These are phyloP conservation scores for Microctenopoma lineatum DNA, from an alignment of 2,797 vertebrate genomes.

Conservation along the genomic window DNA sequence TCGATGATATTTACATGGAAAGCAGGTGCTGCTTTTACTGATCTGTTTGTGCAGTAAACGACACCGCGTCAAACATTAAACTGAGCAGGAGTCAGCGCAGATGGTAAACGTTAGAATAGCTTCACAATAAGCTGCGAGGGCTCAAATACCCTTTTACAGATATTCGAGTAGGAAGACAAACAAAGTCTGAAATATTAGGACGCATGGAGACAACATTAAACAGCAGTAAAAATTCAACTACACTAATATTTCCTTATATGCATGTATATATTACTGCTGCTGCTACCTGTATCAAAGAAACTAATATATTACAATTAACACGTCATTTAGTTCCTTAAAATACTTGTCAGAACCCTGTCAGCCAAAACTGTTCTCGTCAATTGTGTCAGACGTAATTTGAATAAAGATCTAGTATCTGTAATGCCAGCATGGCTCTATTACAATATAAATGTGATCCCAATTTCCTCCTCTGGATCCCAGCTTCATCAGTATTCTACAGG, in stretches of 20 bases:
- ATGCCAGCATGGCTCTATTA: conserved; percentile 22
- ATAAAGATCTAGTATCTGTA: conserved; percentile 31
- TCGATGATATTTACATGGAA: conserved; percentile 38
- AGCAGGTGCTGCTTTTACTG: conserved; percentile 19
- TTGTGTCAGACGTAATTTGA: conserved; percentile 6
- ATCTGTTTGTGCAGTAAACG: conserved; percentile 31
- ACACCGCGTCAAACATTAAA: conserved; percentile 29
- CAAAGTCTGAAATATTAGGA: neutral
- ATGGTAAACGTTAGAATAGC: neutral
- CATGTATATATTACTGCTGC: neutral
- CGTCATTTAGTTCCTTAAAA: conserved; percentile 28
- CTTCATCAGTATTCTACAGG: conserved; percentile 64
- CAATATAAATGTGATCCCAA: conserved; percentile 38
- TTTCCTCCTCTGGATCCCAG: conserved; percentile 30
- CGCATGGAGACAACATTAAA: neutral
- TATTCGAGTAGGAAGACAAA: neutral
- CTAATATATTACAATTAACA: neutral
- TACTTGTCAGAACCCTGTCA: neutral
- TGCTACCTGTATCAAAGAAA: neutral
- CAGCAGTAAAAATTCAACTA: neutral
- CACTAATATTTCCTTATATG: neutral
- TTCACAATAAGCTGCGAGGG: neutral
- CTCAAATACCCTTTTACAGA: neutral
- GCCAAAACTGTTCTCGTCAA: conserved; percentile 9
- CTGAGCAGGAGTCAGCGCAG: neutral